phyloP scores from a whole-genome alignment of 2,888 invertebrate species.

The Drosophila paranaensis region DNA sequence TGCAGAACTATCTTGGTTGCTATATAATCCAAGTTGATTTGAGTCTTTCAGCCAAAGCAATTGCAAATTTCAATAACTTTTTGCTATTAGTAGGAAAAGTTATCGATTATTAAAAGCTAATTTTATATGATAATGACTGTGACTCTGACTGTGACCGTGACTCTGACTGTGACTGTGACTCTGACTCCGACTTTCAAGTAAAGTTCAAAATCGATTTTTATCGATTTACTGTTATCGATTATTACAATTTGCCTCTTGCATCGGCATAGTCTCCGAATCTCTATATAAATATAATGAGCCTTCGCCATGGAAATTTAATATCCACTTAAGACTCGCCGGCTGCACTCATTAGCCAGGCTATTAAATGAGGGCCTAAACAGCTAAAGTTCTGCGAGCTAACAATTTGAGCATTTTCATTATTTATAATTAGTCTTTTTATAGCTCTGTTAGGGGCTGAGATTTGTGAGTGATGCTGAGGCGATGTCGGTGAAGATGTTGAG shows the following conservation, averaged over 20 bases:
- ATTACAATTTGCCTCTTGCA: not conserved
- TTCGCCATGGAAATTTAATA: not conserved
- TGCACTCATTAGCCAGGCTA: not conserved
- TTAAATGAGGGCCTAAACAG: slow-evolving; percentile 1
- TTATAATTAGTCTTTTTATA: not conserved
- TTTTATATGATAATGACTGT: no score
- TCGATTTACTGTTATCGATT: not conserved
- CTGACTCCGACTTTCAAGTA: no score
- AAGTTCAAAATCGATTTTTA: no score
- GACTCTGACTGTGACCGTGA: no score
- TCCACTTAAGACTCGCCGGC: no score
- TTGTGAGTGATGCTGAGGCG: not conserved
- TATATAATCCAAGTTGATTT: not conserved
- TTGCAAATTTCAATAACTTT: not conserved
- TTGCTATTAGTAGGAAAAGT: no score
- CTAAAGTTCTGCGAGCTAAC: not conserved
- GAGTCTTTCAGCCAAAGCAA: not conserved
- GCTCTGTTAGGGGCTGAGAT: not conserved
- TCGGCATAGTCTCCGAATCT: not conserved
- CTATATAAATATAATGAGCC: not conserved
- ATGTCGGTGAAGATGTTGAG: not conserved
- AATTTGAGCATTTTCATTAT: not conserved
- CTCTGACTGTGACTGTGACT: no score
- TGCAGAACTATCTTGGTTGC: no score
- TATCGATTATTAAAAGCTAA: no score